A percentile compares a stretch with the other conserved stretches of the same genome.
Conservation (phyloP, 2,113 vertebrate species). For the Cardinalis cardinalis region DNA sequence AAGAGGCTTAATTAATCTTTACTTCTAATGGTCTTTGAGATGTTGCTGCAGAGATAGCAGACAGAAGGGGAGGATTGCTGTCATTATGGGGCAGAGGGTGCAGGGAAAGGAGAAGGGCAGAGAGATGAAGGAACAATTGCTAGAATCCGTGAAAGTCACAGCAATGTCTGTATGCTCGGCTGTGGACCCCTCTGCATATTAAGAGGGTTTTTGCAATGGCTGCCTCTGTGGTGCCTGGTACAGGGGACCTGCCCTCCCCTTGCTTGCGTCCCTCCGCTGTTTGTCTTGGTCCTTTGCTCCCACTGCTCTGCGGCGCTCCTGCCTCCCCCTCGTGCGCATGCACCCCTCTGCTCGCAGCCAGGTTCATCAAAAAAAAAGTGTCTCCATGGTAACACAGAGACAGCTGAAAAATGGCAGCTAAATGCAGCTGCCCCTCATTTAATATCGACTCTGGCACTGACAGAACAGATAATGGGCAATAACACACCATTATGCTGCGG, state of each 20-base stretch:
- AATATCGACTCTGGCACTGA: constrained; percentile 90
- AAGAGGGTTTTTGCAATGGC: not conserved
- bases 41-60: not conserved
- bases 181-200: not conserved
- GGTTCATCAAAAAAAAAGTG: constrained; percentile 41
- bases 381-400: constrained; percentile 86
- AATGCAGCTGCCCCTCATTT: constrained; percentile 92
- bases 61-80: not conserved
- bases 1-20: not conserved
- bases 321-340: not conserved
- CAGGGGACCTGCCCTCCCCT: not conserved
- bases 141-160: not conserved
- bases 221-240: not conserved
- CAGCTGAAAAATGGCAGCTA: constrained; percentile 92
- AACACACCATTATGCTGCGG: constrained; percentile 90
- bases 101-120: not conserved
- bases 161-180: accelerated
- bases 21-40: not conserved
- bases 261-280: not conserved
- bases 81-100: accelerated
- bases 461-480: constrained; percentile 98
- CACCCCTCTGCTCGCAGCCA: not conserved
- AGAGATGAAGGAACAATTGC: not conserved
- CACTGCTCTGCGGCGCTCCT: not conserved
- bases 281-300: not conserved